A percentile compares a stretch with the other conserved stretches of the same genome.
phyloP scores from a whole-genome alignment of 2,113 vertebrate species.

The Hypocryptadius cinnamomeus region DNA sequence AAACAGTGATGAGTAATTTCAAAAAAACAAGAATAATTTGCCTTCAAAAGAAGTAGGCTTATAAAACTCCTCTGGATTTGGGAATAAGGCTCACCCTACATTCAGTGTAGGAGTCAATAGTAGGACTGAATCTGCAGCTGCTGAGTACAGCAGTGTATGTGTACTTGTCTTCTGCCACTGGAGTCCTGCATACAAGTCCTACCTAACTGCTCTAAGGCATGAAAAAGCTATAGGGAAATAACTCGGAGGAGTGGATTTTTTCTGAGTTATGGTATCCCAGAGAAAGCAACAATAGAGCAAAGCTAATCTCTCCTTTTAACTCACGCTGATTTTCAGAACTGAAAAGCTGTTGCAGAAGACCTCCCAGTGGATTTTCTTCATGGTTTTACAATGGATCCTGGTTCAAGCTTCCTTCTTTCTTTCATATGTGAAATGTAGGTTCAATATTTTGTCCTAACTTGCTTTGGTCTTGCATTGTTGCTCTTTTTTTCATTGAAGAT shows the following conservation, averaged over 20 bases:
- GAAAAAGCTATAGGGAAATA: not conserved
- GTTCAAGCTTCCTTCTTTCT: not conserved
- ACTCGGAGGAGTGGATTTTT: not conserved
- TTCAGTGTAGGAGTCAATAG: not conserved
- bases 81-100: not conserved
- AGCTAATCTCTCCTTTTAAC: not conserved
- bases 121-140: not conserved
- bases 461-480: not conserved
- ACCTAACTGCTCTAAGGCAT: not conserved
- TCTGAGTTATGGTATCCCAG: not conserved
- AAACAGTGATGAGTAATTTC: not conserved
- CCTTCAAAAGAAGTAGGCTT: not conserved
- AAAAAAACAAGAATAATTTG: not conserved
- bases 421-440: not conserved
- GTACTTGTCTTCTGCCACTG: not conserved
- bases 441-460: not conserved
- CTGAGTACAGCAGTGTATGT: not conserved
- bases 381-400: not conserved
- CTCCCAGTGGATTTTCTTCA: not conserved
- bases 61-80: not conserved
- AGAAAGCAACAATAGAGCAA: not conserved
- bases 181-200: not conserved
- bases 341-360: not conserved
- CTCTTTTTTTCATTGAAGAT: not conserved
- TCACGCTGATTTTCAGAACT: not conserved